These are phyloP conservation scores for Spialia ferax DNA, from an alignment of 2,888 invertebrate genomes.

Conservation along the genomic window DNA sequence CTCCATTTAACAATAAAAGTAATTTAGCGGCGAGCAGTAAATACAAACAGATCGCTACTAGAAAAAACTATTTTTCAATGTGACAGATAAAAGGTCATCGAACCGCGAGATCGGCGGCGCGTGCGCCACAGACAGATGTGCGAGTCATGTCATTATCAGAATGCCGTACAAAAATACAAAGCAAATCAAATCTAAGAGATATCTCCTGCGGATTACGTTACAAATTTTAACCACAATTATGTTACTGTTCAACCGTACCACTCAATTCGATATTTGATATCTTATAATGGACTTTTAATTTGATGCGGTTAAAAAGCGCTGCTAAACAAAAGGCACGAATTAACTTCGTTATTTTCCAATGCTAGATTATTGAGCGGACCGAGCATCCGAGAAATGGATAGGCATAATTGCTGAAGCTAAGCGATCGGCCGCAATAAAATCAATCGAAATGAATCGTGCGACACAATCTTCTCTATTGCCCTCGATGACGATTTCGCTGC, in stretches of 20 bases:
- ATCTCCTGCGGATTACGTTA: constrained; percentile 80
- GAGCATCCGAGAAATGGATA: constrained; percentile 36
- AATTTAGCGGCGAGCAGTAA: constrained; percentile 50
- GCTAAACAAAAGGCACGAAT: constrained; percentile 41
- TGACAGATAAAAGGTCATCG: constrained; percentile 69
- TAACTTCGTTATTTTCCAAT: constrained; percentile 41
- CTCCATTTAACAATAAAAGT: constrained; percentile 25
- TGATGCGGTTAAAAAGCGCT: constrained; percentile 44
- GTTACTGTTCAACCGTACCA: constrained; percentile 66
- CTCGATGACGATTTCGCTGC: constrained; percentile 66
- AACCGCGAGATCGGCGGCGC: constrained; percentile 68
- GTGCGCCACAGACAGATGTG: constrained; percentile 74
- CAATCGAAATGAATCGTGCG: constrained; percentile 56
- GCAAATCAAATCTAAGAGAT: constrained; percentile 76
- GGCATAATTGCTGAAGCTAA: constrained; percentile 40
- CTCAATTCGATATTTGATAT: constrained; percentile 56
- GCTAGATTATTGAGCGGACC: constrained; percentile 36
- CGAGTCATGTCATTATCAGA: constrained; percentile 79
- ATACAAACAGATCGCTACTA: constrained; percentile 58
- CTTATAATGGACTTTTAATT: constrained; percentile 76
- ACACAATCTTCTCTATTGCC: constrained; percentile 58
- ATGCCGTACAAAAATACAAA: constrained; percentile 77
- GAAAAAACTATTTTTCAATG: constrained; percentile 57
- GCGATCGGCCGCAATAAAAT: constrained; percentile 32
- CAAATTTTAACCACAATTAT: constrained; percentile 80